These are phyloP conservation scores for Scaptomyza reducta DNA, from an alignment of 2,888 invertebrate genomes.

Conservation along the genomic window DNA sequence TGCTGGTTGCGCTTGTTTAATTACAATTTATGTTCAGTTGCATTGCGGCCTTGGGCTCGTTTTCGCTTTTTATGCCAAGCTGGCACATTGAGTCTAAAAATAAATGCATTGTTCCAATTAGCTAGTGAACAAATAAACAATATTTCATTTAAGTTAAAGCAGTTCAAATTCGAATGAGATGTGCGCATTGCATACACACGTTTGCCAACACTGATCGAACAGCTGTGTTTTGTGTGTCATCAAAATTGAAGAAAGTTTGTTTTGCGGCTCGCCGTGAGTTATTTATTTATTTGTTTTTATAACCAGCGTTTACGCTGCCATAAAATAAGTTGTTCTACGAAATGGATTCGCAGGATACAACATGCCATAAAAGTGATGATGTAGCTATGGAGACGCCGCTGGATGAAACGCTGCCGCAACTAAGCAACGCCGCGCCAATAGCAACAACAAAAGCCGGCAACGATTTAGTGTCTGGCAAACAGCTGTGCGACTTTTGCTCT, in stretches of 20 bases:
- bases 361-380: background rate
- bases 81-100: background rate
- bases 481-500: conserved; percentile 33
- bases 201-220: conserved; percentile 42
- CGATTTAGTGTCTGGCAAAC: conserved; percentile 13
- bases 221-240: conserved; percentile 31
- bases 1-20: conserved; percentile 36
- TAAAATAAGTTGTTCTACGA: background rate
- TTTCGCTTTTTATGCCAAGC: conserved; percentile 20
- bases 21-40: conserved; percentile 49
- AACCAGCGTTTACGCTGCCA: background rate
- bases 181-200: conserved; percentile 5
- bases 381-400: background rate
- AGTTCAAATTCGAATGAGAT: conserved; percentile 5
- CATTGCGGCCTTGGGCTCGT: conserved; percentile 28
- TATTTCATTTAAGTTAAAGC: background rate
- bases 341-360: conserved; percentile 18
- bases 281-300: background rate
- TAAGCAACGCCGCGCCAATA: background rate
- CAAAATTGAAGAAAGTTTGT: conserved; percentile 2
- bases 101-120: conserved; percentile 3
- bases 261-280: background rate
- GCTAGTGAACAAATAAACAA: background rate
- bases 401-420: background rate
- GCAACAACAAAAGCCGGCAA: conserved; percentile 14